These are phyloP conservation scores for Gadus macrocephalus DNA, from an alignment of 2,113 vertebrate species.

Conservation along the genomic window DNA sequence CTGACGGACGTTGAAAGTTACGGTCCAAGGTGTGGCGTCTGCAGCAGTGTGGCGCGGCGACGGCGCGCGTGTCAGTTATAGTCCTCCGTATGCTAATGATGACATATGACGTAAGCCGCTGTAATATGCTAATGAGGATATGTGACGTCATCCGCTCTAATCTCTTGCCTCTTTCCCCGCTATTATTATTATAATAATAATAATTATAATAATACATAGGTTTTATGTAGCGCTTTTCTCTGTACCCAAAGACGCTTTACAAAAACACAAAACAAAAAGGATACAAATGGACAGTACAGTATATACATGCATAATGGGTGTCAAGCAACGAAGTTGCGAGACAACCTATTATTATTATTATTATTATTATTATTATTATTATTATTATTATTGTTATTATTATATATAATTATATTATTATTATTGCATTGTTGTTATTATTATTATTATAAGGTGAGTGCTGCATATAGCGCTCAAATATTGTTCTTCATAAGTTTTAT, in stretches of 20 bases:
- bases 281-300: too few species aligned
- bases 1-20: constrained; percentile 23
- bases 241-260: too few species aligned
- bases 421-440: not conserved
- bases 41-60: constrained; percentile 63
- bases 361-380: not conserved
- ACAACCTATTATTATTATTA: too few species aligned
- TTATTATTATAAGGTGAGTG: too few species aligned
- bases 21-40: constrained; percentile 38
- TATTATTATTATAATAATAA: not conserved
- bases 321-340: too few species aligned
- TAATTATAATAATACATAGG: too few species aligned
- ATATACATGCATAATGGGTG: too few species aligned
- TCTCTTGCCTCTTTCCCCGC: constrained; percentile 26
- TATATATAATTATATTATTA: not conserved
- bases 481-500: too few species aligned
- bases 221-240: too few species aligned
- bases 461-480: too few species aligned
- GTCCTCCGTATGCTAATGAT: constrained; percentile 51
- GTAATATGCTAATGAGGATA: constrained; percentile 46
- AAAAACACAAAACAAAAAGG: too few species aligned
- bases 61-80: constrained; percentile 60
- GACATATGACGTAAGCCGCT: constrained; percentile 61
- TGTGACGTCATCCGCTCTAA: constrained; percentile 63
- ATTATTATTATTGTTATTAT: not conserved